Conservation (phyloP, 2,888 invertebrate genomes). For the Polymixis flavicincta region DNA sequence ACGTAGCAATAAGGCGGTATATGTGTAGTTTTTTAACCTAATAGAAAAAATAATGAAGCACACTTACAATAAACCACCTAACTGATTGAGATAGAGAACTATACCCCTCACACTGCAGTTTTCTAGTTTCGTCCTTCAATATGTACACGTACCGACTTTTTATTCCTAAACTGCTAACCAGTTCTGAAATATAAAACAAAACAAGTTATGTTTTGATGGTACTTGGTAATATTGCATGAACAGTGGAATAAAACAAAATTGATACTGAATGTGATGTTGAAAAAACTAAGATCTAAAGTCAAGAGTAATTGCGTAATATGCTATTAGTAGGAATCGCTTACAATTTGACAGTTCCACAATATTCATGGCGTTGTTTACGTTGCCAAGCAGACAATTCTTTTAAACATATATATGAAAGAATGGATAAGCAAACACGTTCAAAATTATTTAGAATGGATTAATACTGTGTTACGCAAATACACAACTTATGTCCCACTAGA, state of each 20-base stretch:
- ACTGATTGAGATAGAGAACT: constrained; percentile 39
- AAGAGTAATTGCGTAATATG: too few relatives aligned
- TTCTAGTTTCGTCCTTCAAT: constrained; percentile 23
- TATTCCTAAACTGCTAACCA: constrained; percentile 3
- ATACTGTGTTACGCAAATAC: too few relatives aligned
- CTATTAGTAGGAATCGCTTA: too few relatives aligned
- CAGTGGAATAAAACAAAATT: background rate
- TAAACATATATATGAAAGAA: too few relatives aligned
- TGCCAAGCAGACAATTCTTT: too few relatives aligned
- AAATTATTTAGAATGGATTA: too few relatives aligned
- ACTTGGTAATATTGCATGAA: background rate
- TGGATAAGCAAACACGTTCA: too few relatives aligned
- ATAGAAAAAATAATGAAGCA: background rate
- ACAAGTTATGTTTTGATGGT: background rate
- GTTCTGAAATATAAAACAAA: constrained; percentile 18
- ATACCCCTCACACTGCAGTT: constrained; percentile 40
- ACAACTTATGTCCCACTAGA: too few relatives aligned
- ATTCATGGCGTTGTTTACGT: too few relatives aligned
- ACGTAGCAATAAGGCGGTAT: background rate
- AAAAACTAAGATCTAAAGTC: background rate
- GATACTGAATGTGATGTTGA: background rate
- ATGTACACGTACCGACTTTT: constrained; percentile 27
- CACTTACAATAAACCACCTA: constrained; percentile 57
- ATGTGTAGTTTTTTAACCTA: background rate
- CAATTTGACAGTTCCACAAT: too few relatives aligned